Evolutionary conservation across 2,113 vertebrate species (phyloP).

Genomic region (Lates calcarifer): DNA sequence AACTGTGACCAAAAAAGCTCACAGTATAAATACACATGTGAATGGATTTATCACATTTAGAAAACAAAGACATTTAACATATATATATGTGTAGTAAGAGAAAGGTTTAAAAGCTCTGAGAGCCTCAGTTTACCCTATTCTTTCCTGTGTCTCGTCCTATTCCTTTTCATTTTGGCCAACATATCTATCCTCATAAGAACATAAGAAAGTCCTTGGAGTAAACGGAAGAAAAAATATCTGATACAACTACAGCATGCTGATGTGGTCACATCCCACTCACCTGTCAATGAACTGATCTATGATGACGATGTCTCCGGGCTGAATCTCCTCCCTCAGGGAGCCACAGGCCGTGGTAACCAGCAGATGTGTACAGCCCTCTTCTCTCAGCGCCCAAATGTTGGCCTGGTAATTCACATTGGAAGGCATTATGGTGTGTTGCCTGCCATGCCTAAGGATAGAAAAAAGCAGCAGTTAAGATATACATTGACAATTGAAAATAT

Average conservation of each 20-base stretch:
- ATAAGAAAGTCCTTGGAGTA: background rate
- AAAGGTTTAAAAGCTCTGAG: background rate
- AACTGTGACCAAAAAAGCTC: no score
- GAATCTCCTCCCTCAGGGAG: slow-evolving; percentile 94
- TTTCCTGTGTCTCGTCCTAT: background rate
- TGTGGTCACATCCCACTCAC: slow-evolving; percentile 68
- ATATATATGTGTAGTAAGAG: no score
- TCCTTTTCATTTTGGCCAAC: background rate
- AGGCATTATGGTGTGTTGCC: slow-evolving; percentile 95
- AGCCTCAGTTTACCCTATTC: background rate
- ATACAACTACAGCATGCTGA: background rate
- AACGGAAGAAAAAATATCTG: background rate
- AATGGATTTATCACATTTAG: no score
- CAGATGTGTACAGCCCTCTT: slow-evolving; percentile 94
- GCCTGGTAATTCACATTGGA: slow-evolving; percentile 94
- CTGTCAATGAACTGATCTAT: slow-evolving; percentile 98
- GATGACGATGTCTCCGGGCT: slow-evolving; percentile 94
- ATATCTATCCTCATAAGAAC: background rate
- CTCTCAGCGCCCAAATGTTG: slow-evolving; percentile 95
- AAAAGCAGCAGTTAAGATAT: background rate
- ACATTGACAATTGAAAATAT: background rate
- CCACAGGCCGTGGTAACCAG: slow-evolving; percentile 96
- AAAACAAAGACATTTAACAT: no score
- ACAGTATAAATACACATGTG: no score
- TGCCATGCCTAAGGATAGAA: slow-evolving; percentile 88